Percentiles rank a stretch among this genome's conserved stretches.
Conservation (phyloP, 1,140 invertebrate genomes). For the Pemphigus obesinymphae region DNA sequence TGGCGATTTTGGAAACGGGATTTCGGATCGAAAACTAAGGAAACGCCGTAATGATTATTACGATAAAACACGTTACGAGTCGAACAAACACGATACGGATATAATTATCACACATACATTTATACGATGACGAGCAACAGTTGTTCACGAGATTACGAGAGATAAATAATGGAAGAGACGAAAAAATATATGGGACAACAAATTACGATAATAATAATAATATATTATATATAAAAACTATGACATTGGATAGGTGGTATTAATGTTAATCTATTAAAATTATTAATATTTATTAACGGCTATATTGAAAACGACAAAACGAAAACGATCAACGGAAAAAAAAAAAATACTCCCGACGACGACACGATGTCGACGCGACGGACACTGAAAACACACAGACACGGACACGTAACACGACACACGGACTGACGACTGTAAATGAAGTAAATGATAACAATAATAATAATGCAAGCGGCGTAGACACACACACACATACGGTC, state of each 20-base stretch:
- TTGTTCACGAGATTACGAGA: no score
- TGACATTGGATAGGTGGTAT: no score
- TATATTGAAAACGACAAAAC: background rate
- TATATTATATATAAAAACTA: no score
- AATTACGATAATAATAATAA: no score
- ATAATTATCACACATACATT: no score
- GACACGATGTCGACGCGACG: background rate
- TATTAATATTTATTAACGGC: background rate
- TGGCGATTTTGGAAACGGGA: background rate
- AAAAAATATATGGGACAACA: no score
- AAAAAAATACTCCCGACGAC: background rate
- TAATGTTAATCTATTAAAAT: no score
- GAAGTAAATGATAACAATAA: background rate
- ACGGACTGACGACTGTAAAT: slow-evolving; percentile 17
- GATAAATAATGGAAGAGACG: no score
- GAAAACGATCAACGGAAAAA: background rate
- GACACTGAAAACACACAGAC: slow-evolving; percentile 13
- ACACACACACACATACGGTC: background rate
- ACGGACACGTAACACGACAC: slow-evolving; percentile 22
- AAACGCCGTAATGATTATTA: no score
- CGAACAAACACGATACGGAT: no score
- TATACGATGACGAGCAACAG: no score
- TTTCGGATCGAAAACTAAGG: background rate
- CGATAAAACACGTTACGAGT: no score
- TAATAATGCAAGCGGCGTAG: background rate